phyloP scores from a whole-genome alignment of 2,113 vertebrate genomes.

The Microcebus griseorufus region DNA sequence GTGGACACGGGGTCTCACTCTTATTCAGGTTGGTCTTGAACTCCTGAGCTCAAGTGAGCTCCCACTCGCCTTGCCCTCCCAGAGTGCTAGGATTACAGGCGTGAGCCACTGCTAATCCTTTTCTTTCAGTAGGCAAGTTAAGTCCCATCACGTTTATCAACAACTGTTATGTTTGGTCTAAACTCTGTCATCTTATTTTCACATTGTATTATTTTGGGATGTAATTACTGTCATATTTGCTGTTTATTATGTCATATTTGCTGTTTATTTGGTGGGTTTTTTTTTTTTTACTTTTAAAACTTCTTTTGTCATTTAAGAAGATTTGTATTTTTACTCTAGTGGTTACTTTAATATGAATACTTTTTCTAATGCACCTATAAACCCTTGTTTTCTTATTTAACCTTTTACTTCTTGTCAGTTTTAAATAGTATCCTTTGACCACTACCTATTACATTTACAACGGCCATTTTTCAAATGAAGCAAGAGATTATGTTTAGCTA shows the following conservation, averaged over 20 bases:
- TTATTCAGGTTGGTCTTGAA: too few species aligned
- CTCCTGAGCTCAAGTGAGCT: too few species aligned
- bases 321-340: conserved; percentile 2
- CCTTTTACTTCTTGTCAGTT: background rate
- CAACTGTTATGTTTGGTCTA: background rate
- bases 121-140: background rate
- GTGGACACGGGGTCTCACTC: too few species aligned
- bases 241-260: background rate
- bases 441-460: background rate
- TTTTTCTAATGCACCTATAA: background rate
- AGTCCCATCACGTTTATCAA: background rate
- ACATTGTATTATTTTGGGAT: background rate
- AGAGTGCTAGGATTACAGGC: too few species aligned
- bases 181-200: background rate
- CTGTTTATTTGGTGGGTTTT: background rate
- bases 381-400: background rate
- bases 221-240: background rate
- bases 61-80: too few species aligned
- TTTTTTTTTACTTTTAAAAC: background rate
- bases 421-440: conserved; percentile 7
- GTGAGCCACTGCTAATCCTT: background rate
- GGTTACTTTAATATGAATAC: background rate
- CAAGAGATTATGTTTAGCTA: too few species aligned
- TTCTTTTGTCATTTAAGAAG: conserved; percentile 4
- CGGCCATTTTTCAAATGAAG: background rate